Evolutionary conservation across 92 coral and sea anemone genomes (phyloP), one percentile per base, ranked within the genome.

Genomic region (Ricordea florida): DNA sequence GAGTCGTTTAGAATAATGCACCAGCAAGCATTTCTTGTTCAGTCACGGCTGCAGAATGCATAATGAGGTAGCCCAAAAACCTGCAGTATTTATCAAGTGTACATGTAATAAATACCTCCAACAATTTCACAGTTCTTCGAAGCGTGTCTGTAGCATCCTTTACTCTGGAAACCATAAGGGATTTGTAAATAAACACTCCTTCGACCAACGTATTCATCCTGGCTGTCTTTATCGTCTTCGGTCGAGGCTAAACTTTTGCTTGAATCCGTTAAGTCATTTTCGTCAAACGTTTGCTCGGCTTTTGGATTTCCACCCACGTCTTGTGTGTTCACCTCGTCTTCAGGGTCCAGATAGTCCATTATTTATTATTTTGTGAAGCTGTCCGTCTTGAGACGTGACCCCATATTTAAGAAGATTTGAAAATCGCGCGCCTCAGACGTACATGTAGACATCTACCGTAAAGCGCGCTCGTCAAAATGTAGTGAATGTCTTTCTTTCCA

Each of bases 101-200:
- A n/a, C n/a, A n/a, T n/a, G n/a, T n/a, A 3, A 8, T 18, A 9
- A 32, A 18, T 66, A 94, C 98, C 98, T 66, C 96, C 98, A 6
- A 87, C 92, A 49, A 94, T 94, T 29, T 94, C 98, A 49, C 97
- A 91, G 76, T 92, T 94, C 73, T 94, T 94, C 38, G 97, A 89
- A 10, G 93, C 93, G 36, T 93, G 97, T 76, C 81, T 94, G 72
- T 94, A 92, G 22, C 81, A 72, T 17, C 93, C 96, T 47, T 84
- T 69, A 31, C 91, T 86, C 64, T 94, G 98, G 63, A 94, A 94
- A 11, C 98, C 98, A 57, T 86, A 86, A 6, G 97, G 98, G 14
- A 94, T 89, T 32, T 88, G 97, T 33, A 72, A 86, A 68, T 94
- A 94, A 46, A 53, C 36, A 56, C 80, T 79, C 21, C 76, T 89